Conservation (phyloP, 2,113 vertebrate species). For the Microcebus murinus region DNA sequence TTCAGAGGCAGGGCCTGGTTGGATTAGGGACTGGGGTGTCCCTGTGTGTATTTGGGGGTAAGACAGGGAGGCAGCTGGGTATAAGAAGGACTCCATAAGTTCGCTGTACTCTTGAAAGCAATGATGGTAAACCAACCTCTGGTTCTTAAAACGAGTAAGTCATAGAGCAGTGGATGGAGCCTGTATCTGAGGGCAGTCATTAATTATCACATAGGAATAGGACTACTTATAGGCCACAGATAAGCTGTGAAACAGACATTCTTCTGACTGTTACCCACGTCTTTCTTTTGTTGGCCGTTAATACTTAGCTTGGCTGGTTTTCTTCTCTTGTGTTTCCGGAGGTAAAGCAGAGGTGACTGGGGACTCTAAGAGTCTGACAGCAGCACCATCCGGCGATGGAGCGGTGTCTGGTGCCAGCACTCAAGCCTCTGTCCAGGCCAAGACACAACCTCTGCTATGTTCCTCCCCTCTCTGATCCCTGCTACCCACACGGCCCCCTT, state of each 20-base stretch:
- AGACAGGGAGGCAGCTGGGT: not conserved
- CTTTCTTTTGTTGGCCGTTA: slow-evolving; percentile 27
- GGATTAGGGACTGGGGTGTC: not conserved
- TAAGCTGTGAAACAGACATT: not conserved
- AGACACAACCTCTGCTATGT: not conserved
- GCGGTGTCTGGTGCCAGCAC: not conserved
- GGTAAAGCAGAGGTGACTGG: not conserved
- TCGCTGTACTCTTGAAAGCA: not conserved
- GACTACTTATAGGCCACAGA: not conserved
- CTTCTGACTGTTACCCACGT: not conserved
- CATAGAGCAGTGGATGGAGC: not conserved
- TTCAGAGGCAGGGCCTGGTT: not conserved
- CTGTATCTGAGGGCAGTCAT: not conserved
- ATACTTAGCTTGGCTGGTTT: not conserved
- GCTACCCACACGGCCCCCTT: not conserved
- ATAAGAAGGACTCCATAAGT: not conserved
- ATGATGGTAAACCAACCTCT: not conserved
- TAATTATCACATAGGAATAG: not conserved
- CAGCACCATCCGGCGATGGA: not conserved
- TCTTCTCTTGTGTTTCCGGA: not conserved
- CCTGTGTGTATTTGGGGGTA: not conserved
- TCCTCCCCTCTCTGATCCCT: fast-evolving
- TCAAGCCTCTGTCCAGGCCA: not conserved
- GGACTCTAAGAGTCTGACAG: not conserved
- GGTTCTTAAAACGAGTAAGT: slow-evolving; percentile 6